These are phyloP conservation scores for Dinothrombium tinctorium DNA, from an alignment of 1,140 invertebrate genomes.

Conservation along the genomic window DNA sequence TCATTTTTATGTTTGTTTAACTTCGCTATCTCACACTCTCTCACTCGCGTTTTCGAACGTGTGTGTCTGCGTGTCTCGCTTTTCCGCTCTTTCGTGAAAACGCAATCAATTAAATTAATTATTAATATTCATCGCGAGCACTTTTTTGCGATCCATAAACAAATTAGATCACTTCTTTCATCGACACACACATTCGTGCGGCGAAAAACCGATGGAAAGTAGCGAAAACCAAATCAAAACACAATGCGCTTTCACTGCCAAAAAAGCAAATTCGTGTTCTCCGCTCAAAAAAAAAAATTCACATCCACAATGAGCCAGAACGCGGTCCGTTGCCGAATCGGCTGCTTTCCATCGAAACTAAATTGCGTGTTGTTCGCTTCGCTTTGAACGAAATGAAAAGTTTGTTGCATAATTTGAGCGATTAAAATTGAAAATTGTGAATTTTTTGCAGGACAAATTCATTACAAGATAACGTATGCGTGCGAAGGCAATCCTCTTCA, in stretches of 20 bases:
- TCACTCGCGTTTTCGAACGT: background rate
- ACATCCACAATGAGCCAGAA: background rate
- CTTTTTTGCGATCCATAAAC: background rate
- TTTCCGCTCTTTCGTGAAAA: background rate
- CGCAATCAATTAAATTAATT: background rate
- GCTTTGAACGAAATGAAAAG: background rate
- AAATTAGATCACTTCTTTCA: too few relatives aligned
- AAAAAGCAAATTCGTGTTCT: too few relatives aligned
- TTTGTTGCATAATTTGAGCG: background rate
- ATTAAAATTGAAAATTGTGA: background rate
- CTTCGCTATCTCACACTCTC: too few relatives aligned
- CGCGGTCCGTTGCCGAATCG: background rate
- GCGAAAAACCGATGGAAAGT: too few relatives aligned
- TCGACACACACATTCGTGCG: too few relatives aligned
- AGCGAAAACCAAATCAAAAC: too few relatives aligned
- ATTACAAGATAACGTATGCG: constrained; percentile 72
- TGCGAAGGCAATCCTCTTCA: constrained; percentile 72
- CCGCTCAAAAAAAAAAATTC: too few relatives aligned
- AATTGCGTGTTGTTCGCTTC: background rate
- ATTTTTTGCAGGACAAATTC: constrained; percentile 22
- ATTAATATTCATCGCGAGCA: background rate
- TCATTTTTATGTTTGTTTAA: too few relatives aligned
- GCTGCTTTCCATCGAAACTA: background rate
- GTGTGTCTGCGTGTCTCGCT: background rate
- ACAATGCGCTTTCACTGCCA: too few relatives aligned